Conservation (phyloP, 2,888 invertebrate genomes). For the Sthenelais limicola region DNA sequence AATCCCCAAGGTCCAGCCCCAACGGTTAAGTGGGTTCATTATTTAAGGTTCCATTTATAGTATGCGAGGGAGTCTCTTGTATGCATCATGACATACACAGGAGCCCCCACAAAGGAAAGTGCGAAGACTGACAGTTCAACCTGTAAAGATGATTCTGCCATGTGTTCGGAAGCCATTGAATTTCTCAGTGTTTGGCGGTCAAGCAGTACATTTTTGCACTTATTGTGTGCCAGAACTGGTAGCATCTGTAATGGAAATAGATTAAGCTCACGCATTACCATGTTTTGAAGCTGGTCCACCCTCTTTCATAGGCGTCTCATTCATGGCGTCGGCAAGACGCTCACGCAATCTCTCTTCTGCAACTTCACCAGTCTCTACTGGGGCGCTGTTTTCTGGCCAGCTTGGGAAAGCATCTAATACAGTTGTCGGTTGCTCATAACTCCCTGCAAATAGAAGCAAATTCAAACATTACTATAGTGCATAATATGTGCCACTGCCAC, state of each 20-base stretch:
- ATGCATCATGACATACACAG: too few relatives aligned
- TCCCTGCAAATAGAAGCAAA: constrained; percentile 78
- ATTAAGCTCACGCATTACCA: constrained; percentile 36
- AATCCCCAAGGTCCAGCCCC: too few relatives aligned
- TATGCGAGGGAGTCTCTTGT: too few relatives aligned
- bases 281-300: constrained; percentile 38
- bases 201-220: neutral
- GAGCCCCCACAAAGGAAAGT: constrained; percentile 5
- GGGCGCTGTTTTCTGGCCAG: constrained; percentile 68
- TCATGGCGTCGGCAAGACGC: constrained; percentile 95
- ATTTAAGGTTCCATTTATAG: too few relatives aligned
- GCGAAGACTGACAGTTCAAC: constrained; percentile 8
- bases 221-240: constrained; percentile 7
- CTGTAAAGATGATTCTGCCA: neutral
- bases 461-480: too few relatives aligned
- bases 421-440: constrained; percentile 91
- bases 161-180: neutral
- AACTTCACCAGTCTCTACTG: constrained; percentile 62
- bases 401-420: constrained; percentile 79
- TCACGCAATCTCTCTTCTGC: constrained; percentile 86
- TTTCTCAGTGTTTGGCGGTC: neutral
- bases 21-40: too few relatives aligned
- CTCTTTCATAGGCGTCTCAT: constrained; percentile 79
- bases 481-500: too few relatives aligned
- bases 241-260: constrained; percentile 30